Evolutionary conservation across 2,113 vertebrate genomes (phyloP).

Genomic region (Machaerirhynchus nigripectus): DNA sequence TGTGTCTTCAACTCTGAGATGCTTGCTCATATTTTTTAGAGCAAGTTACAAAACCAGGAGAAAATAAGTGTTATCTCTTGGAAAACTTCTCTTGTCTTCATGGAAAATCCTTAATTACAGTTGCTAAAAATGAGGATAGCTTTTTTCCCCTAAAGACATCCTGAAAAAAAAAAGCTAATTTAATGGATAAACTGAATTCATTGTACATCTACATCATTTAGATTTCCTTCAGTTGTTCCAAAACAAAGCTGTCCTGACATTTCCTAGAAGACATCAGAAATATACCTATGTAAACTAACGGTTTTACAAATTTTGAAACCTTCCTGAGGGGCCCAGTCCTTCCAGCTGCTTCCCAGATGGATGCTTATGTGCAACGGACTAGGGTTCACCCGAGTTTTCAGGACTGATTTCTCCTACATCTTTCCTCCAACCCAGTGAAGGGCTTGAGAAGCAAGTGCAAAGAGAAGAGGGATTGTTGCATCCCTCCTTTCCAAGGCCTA

Average conservation of each 20-base stretch:
- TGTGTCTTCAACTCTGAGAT: not conserved
- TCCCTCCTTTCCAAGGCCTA: not conserved
- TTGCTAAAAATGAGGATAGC: not conserved
- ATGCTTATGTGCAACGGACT: not conserved
- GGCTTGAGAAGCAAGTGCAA: not conserved
- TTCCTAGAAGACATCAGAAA: not conserved
- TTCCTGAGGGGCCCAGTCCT: not conserved
- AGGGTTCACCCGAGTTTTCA: not conserved
- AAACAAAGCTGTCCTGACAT: not conserved
- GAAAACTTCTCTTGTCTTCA: not conserved
- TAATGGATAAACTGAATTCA: not conserved
- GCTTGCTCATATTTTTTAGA: not conserved
- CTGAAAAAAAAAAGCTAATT: not conserved
- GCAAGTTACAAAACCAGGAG: not conserved
- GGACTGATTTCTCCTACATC: not conserved
- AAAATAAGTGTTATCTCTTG: not conserved
- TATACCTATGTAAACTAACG: not conserved
- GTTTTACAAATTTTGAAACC: not conserved
- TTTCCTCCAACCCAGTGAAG: not conserved
- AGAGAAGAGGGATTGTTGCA: not conserved
- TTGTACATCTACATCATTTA: not conserved
- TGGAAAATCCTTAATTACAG: not conserved
- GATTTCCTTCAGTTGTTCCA: not conserved
- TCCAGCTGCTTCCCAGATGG: not conserved
- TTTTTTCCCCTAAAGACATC: not conserved